Conservation (phyloP, 2,113 vertebrate species). For the Chloebia gouldiae region DNA sequence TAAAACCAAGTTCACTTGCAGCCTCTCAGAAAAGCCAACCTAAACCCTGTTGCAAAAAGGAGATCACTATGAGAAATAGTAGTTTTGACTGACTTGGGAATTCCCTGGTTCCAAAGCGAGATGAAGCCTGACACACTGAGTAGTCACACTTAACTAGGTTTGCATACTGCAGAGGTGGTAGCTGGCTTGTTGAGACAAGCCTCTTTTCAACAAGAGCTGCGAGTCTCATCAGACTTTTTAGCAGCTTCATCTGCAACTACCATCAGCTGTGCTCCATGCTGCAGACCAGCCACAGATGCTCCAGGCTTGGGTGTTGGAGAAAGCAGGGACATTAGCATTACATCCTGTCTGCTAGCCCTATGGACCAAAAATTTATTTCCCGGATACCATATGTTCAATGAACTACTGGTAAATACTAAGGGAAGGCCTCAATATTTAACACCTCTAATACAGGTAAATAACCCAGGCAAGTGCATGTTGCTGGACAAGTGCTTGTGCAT, state of each 20-base stretch:
- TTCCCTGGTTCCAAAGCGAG: background rate
- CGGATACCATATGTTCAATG: background rate
- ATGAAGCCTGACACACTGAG: background rate
- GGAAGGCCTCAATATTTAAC: background rate
- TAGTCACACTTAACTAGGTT: constrained; percentile 1
- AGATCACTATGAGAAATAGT: background rate
- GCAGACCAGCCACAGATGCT: background rate
- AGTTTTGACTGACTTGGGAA: background rate
- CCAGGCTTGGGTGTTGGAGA: background rate
- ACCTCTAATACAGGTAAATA: background rate
- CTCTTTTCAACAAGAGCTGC: constrained; percentile 1
- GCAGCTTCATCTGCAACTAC: background rate
- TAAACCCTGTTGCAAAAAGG: background rate
- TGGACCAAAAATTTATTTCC: background rate
- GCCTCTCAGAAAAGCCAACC: background rate
- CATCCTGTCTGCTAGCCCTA: background rate
- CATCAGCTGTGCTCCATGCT: background rate
- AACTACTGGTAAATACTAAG: background rate
- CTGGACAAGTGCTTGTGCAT: background rate
- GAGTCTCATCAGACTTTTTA: background rate
- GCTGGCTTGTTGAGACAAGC: constrained; percentile 53
- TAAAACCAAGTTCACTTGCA: background rate
- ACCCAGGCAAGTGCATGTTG: background rate
- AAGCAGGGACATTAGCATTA: background rate
- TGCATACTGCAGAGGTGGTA: constrained; percentile 26